Percentiles rank a stretch among this genome's conserved stretches.
These are phyloP conservation scores for Nestor notabilis DNA, from an alignment of 2,113 vertebrate species.

Conservation along the genomic window DNA sequence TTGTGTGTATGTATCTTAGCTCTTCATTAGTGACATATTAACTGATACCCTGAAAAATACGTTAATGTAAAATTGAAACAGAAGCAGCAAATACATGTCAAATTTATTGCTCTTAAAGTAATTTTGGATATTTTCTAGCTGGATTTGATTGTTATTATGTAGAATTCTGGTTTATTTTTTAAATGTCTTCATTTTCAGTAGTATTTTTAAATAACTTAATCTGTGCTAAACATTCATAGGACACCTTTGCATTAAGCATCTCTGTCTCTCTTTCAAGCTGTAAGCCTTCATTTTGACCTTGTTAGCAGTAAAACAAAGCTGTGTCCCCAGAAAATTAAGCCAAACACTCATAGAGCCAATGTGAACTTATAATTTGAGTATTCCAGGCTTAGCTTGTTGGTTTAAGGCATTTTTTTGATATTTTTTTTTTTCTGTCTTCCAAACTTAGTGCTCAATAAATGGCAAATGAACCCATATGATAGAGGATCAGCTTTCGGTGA, in stretches of 20 bases:
- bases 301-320: not conserved
- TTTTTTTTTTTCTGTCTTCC: not conserved
- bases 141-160: not conserved
- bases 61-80: not conserved
- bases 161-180: not conserved
- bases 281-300: not conserved
- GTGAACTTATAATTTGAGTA: not conserved
- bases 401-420: not conserved
- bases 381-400: not conserved
- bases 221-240: not conserved
- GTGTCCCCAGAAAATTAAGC: not conserved
- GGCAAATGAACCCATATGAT: slow-evolving; percentile 99
- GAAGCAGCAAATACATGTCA: not conserved
- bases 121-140: not conserved
- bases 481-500: slow-evolving; percentile 95
- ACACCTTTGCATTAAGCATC: not conserved
- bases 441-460: slow-evolving; percentile 91
- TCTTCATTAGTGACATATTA: not conserved
- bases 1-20: not conserved
- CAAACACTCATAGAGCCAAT: not conserved
- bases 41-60: not conserved
- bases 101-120: not conserved
- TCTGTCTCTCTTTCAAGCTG: not conserved
- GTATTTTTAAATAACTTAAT: not conserved
- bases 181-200: not conserved